Evolutionary conservation across 1,140 invertebrate genomes (phyloP), one percentile per base, ranked within the genome.

Genomic region (Bilobella aurantiaca): DNA sequence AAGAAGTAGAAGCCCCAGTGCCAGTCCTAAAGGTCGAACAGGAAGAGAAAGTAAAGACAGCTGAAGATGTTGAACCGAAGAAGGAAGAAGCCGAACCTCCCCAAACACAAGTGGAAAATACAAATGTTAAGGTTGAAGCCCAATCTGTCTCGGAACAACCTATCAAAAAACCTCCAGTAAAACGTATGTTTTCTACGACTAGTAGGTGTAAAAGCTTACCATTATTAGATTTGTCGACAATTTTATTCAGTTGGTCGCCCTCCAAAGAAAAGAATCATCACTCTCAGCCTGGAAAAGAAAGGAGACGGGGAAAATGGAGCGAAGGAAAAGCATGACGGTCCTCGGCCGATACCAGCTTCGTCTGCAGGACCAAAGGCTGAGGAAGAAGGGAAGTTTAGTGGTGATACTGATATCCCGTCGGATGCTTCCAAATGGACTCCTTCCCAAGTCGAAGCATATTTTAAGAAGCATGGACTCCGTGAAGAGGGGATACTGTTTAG

Each of bases 381-480:
- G 8, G 58, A 34, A 8, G 58, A 59, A 31, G 5, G 5, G n/a
- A 8, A 12, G 18, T 42, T 42, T 8, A 23, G 25, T 16, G 49
- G 25, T 5, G 49, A 58, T 14, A 14, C 3, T 58, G 57, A 29
- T 12, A 29, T 58, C 14, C 29, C 57, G 3, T 28, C 25, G 2
- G 29, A 58, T 58, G 25, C 57, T 14, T 58, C 57, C 3, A 58
- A 58, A 14, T 62, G 59, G 59, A 62, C 59, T 62, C 32, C 59
- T 14, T 42, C 59, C 3, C 25, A 62, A 23, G 59, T 62, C 28
- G 59, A 62, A 28, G 32, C 32, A 23, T 62, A 42, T 23, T 62
- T 62, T 28, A 27, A 46, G 16, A 23, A 23, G 29, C 25, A 62
- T 12, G 59, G 59, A 8, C 59, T 62, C 59, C n/a, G 23, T 31